phyloP scores from a whole-genome alignment of 35 echinoderm and acorn worm genomes.

The Strongylocentrotus purpuratus region DNA sequence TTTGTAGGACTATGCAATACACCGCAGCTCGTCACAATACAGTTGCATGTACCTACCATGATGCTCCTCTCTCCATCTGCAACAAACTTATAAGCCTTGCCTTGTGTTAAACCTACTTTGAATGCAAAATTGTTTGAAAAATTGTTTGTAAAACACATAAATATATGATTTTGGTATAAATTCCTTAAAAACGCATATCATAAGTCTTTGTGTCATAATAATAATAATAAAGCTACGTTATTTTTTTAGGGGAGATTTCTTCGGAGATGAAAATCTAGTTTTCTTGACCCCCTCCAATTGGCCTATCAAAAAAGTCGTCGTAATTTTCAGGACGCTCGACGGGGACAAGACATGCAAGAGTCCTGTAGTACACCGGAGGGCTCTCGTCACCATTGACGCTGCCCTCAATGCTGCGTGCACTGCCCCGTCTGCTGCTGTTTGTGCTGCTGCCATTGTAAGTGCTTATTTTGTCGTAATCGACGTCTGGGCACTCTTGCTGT shows the following conservation, averaged over 20 bases:
- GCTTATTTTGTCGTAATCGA: neutral
- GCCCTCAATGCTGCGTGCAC: neutral
- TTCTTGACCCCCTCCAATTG: neutral
- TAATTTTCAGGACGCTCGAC: neutral
- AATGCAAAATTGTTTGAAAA: neutral
- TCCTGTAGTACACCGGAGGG: neutral
- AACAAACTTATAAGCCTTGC: neutral
- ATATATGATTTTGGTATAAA: neutral
- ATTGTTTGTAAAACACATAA: neutral
- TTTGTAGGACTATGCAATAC: neutral
- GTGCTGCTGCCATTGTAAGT: slow-evolving; percentile 7
- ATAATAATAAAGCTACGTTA: neutral
- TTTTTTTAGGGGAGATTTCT: neutral
- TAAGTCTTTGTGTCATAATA: neutral
- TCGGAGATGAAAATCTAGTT: neutral
- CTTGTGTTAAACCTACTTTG: neutral
- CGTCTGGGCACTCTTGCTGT: neutral
- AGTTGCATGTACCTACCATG: neutral
- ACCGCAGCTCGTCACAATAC: neutral
- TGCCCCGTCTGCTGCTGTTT: neutral
- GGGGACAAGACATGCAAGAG: neutral
- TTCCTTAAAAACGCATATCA: neutral
- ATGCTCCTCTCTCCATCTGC: neutral
- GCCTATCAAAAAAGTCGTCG: neutral
- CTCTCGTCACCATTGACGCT: neutral